Evolutionary conservation across 2,797 vertebrate species (phyloP), one percentile per base, ranked within the genome.

Genomic region (Syngnathus acus): DNA sequence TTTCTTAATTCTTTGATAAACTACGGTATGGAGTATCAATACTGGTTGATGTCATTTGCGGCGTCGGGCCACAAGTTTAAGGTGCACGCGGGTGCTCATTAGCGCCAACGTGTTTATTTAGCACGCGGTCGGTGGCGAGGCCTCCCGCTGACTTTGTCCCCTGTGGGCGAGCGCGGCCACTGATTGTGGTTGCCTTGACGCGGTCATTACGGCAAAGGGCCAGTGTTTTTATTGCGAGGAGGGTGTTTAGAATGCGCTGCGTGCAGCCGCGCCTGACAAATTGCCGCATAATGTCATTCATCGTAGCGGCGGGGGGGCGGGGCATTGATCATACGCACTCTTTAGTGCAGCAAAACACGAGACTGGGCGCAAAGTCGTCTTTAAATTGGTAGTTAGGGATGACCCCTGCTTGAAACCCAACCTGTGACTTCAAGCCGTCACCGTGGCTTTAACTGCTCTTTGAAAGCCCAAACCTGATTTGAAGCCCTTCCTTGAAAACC

Each of bases 51-150:
- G 47, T 32, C 32, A 4, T 39, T 51, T 9, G 19, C 50, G 6
- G 8, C 32, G 57, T 9, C 9, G 14, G 17, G 14, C 45, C 45
- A 5, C 43, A 47, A 47, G 43, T 59, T 38, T 9, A 9, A 39
- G 57, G 19, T 80, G 88, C 87, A 81, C 77, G 87, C 85, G 83
- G 79, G 77, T 83, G 37, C 82, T 89, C 86, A 89, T 87, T 88
- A 82, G 76, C 78, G 83, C 81, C 84, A 86, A 84, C 86, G 78
- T 86, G 82, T 83, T 84, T 82, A 86, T 86, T 86, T 84, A 86
- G 89, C 85, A 88, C 84, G 70, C 84, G 78, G 80, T 84, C 86
- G 82, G 72, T 84, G 81, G 74, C 70, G 59, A 74, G 75, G 74
- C 79, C 76, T 86, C 82, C 84, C 84, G 65, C 74, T 79, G 83